phyloP scores from a whole-genome alignment of 2,113 vertebrate species.

The Chloropsis hardwickii region DNA sequence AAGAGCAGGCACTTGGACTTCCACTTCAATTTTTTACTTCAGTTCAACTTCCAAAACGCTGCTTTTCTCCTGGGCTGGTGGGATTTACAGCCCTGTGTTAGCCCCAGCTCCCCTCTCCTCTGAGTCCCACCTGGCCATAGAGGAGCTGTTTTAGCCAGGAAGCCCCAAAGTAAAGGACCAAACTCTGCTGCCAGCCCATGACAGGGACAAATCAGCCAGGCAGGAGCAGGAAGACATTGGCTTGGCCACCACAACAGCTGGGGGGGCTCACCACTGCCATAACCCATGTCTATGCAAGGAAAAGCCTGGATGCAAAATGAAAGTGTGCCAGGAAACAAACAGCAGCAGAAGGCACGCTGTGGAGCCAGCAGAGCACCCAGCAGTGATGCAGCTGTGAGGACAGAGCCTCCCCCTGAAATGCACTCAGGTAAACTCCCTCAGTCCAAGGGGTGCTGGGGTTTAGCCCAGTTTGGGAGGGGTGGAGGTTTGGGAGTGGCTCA shows the following conservation, averaged over 20 bases:
- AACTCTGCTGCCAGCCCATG: not conserved
- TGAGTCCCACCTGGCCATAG: fast-evolving
- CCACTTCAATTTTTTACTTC: not conserved
- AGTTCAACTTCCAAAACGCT: not conserved
- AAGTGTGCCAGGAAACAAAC: not conserved
- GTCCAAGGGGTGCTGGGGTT: not conserved
- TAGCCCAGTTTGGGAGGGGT: not conserved
- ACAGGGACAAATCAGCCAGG: not conserved
- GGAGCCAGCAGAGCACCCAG: not conserved
- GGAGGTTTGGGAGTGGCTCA: not conserved
- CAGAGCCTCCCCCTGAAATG: not conserved
- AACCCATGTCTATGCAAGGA: not conserved
- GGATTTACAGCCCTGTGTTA: not conserved
- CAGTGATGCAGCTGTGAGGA: not conserved
- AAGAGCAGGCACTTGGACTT: not conserved
- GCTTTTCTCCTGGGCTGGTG: not conserved
- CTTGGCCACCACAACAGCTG: not conserved
- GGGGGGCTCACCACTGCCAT: not conserved
- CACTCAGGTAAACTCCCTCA: fast-evolving
- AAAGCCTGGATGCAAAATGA: not conserved
- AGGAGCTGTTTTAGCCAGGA: not conserved
- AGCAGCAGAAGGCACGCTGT: fast-evolving
- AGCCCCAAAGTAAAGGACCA: not conserved
- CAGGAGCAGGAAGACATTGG: not conserved
- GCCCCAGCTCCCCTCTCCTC: not conserved